Evolutionary conservation across 2,888 invertebrate genomes (phyloP).

Genomic region (Agonopterix subpropinquella): DNA sequence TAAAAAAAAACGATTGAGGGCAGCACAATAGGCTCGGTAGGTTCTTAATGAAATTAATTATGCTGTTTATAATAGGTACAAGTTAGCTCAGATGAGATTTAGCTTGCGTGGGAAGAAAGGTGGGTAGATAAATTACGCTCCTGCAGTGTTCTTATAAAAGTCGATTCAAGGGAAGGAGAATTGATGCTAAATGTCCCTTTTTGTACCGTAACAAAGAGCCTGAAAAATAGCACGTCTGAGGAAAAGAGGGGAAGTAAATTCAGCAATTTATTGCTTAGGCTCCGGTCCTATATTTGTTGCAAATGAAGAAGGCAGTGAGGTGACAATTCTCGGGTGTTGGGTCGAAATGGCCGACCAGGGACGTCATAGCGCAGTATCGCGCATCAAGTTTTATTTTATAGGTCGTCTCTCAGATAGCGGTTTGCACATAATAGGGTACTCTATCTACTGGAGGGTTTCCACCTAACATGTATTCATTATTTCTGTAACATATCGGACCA

Average conservation of each 20-base stretch:
- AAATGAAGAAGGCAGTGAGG: constrained; percentile 68
- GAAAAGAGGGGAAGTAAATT: constrained; percentile 60
- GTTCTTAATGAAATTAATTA: too few relatives aligned
- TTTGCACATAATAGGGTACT: constrained; percentile 8
- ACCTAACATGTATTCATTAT: too few relatives aligned
- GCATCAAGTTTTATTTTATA: constrained; percentile 43
- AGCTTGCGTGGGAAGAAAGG: too few relatives aligned
- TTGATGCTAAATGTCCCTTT: constrained; percentile 54
- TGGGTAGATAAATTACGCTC: background rate
- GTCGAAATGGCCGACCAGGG: constrained; percentile 57
- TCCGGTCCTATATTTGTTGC: constrained; percentile 66
- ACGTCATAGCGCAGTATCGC: constrained; percentile 29
- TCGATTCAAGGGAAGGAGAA: constrained; percentile 40
- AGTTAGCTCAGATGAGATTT: too few relatives aligned
- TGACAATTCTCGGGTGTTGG: constrained; percentile 66
- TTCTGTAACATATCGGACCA: too few relatives aligned
- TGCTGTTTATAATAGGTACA: too few relatives aligned
- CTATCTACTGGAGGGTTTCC: background rate
- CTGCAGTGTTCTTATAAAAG: constrained; percentile 19
- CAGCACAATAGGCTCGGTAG: too few relatives aligned
- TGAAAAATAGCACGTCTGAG: constrained; percentile 65
- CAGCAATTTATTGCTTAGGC: constrained; percentile 64
- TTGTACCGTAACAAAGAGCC: constrained; percentile 58
- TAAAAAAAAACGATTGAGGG: too few relatives aligned
- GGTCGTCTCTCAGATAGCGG: constrained; percentile 9